Percentiles rank a stretch among this genome's conserved stretches.
These are phyloP conservation scores for Hipparchia sbordonii DNA, from an alignment of 2,888 invertebrate genomes.

Conservation along the genomic window DNA sequence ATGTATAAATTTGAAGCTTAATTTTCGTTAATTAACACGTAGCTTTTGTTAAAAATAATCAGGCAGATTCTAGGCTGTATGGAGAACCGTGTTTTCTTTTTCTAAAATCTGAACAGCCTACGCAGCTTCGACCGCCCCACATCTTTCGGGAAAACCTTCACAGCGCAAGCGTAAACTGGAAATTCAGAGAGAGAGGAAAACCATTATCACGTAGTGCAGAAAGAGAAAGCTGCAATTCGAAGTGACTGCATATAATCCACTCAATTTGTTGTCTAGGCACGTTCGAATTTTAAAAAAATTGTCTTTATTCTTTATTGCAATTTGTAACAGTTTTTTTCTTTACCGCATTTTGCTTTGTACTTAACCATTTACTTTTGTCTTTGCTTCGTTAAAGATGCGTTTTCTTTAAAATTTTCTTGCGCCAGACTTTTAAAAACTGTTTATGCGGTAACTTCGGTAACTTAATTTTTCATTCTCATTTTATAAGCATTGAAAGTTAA, in stretches of 20 bases:
- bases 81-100: constrained; percentile 1
- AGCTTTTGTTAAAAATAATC: background rate
- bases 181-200: constrained; percentile 58
- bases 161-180: constrained; percentile 73
- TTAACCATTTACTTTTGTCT: background rate
- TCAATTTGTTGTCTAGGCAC: constrained; percentile 71
- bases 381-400: background rate
- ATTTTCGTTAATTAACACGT: too few relatives aligned
- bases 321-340: constrained; percentile 33
- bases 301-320: constrained; percentile 32
- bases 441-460: background rate
- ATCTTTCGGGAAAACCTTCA: constrained; percentile 68
- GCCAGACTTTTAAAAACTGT: background rate
- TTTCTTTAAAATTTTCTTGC: background rate
- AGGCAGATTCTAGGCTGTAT: background rate
- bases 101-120: constrained; percentile 50
- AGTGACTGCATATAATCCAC: constrained; percentile 67
- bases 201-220: constrained; percentile 47
- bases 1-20: background rate
- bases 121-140: constrained; percentile 68
- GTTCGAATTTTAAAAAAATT: constrained; percentile 60
- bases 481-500: background rate
- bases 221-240: constrained; percentile 46
- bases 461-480: background rate
- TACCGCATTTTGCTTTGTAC: constrained; percentile 3